A percentile compares a stretch with the other conserved stretches of the same genome.
phyloP scores from a whole-genome alignment of 2,888 invertebrate species.

The Liposcelis brunnea region DNA sequence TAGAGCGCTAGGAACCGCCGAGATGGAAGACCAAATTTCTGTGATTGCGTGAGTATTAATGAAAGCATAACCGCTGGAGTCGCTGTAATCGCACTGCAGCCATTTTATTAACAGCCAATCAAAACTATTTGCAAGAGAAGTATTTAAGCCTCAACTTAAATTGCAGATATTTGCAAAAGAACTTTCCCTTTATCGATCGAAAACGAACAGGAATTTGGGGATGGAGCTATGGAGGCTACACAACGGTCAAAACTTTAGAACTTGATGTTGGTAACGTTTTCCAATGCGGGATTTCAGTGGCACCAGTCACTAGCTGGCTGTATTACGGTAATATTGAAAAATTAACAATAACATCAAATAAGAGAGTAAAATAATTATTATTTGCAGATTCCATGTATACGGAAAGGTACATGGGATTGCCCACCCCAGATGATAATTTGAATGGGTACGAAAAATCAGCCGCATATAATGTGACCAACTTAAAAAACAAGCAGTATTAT shows the following conservation, averaged over 20 bases:
- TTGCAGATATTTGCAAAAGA: slow-evolving; percentile 43
- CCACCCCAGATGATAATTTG: slow-evolving; percentile 47
- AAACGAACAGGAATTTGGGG: slow-evolving; percentile 88
- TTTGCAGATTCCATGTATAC: slow-evolving; percentile 86
- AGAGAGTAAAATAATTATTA: slow-evolving; percentile 2
- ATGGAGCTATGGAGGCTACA: slow-evolving; percentile 97
- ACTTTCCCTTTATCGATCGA: slow-evolving; percentile 54
- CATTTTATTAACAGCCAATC: too few relatives aligned
- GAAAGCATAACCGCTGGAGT: too few relatives aligned
- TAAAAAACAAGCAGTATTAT: slow-evolving; percentile 62
- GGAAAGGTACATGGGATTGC: slow-evolving; percentile 88
- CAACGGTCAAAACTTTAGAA: slow-evolving; percentile 72
- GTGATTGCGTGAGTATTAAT: slow-evolving; percentile 47
- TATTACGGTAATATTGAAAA: slow-evolving; percentile 59
- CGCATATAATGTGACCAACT: slow-evolving; percentile 44
- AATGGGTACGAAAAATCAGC: slow-evolving; percentile 59
- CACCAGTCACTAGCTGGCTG: slow-evolving; percentile 92
- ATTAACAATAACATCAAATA: slow-evolving; percentile 2
- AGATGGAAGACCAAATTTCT: slow-evolving; percentile 79
- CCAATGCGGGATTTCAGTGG: slow-evolving; percentile 86
- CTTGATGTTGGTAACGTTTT: slow-evolving; percentile 56
- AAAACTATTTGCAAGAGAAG: too few relatives aligned
- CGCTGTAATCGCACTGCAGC: too few relatives aligned
- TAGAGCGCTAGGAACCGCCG: slow-evolving; percentile 68
- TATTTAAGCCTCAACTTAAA: too few relatives aligned